Evolutionary conservation across 2,113 vertebrate species (phyloP).

Genomic region (Chionis minor): DNA sequence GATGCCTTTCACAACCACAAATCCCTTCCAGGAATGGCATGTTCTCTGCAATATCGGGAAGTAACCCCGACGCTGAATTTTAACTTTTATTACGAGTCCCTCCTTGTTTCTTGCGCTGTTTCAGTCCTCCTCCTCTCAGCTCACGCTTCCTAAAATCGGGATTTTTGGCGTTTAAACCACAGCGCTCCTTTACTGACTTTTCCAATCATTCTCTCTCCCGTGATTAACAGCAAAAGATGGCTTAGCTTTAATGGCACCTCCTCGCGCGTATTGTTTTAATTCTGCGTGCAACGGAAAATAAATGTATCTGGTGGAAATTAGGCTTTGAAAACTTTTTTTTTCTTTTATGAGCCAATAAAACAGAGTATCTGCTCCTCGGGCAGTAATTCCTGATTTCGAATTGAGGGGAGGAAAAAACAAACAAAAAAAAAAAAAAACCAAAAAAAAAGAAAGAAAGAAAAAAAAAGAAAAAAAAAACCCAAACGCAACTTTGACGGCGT

Average conservation of each 20-base stretch:
- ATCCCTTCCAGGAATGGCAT: not conserved
- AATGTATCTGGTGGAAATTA: constrained; percentile 25
- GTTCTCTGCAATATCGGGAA: not conserved
- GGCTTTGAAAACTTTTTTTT: constrained; percentile 4
- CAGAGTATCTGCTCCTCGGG: constrained; percentile 4
- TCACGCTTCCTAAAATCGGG: not conserved
- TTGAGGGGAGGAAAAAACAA: no score
- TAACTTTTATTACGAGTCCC: not conserved
- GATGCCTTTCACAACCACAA: not conserved
- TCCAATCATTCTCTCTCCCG: not conserved
- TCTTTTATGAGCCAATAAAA: not conserved
- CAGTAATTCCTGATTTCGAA: not conserved
- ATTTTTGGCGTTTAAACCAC: not conserved
- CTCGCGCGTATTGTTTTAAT: constrained; percentile 29
- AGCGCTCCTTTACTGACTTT: not conserved
- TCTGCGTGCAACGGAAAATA: constrained; percentile 41
- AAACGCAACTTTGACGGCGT: not conserved
- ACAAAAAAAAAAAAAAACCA: no score
- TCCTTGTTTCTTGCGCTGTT: not conserved
- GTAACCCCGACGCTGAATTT: not conserved
- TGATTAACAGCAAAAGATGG: not conserved
- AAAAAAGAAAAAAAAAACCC: no score
- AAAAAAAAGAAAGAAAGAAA: no score
- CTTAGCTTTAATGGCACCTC: not conserved
- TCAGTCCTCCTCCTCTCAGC: not conserved